phyloP scores from a whole-genome alignment of 2,113 vertebrate species.

The Anas platyrhynchos region DNA sequence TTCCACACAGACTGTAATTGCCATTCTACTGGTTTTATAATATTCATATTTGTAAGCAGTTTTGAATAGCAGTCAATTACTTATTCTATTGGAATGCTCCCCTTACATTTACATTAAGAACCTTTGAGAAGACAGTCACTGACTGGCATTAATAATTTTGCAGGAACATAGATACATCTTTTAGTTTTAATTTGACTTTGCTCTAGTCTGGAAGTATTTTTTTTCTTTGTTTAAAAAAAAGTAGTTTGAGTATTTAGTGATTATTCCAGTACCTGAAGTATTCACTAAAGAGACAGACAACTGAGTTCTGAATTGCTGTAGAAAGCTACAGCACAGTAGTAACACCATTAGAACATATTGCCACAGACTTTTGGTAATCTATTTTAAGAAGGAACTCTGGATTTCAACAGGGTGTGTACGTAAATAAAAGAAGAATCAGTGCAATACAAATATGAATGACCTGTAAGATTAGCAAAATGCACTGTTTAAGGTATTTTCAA shows the following conservation, averaged over 20 bases:
- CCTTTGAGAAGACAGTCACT: not conserved
- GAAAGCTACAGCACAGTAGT: not conserved
- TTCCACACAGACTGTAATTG: slow-evolving; percentile 32
- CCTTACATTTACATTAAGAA: not conserved
- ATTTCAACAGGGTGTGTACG: not conserved
- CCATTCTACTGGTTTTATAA: slow-evolving; percentile 10
- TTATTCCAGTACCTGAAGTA: not conserved
- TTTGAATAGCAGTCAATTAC: slow-evolving; percentile 8
- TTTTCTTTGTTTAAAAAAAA: not conserved
- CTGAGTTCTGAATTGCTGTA: not conserved
- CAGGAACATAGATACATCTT: not conserved
- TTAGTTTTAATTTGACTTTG: not conserved
- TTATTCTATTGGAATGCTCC: not conserved
- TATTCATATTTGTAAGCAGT: slow-evolving; percentile 26
- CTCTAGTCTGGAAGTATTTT: not conserved
- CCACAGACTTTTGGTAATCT: not conserved
- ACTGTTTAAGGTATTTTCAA: not conserved
- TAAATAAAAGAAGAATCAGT: not conserved
- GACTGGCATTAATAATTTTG: not conserved
- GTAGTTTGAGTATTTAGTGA: not conserved
- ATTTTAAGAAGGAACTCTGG: not conserved
- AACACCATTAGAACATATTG: not conserved
- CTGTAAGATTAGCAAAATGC: not conserved
- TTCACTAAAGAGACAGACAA: not conserved
- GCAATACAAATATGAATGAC: not conserved